Percentiles rank a stretch among this genome's conserved stretches.
Conservation (phyloP, 2,888 invertebrate genomes). For the Lasioglossum figueresi region DNA sequence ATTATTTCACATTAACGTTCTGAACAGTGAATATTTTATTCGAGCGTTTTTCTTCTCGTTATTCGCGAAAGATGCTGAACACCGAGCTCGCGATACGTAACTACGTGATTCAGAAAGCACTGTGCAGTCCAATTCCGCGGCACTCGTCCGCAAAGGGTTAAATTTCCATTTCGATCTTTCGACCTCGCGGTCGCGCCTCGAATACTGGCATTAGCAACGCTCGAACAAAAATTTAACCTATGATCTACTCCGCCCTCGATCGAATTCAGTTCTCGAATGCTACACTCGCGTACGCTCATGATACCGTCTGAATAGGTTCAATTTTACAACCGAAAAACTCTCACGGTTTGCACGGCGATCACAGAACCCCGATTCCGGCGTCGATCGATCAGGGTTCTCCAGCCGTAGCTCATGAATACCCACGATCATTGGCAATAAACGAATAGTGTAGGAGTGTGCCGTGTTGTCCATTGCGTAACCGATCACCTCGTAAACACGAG, state of each 20-base stretch:
- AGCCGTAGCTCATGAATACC: slow-evolving; percentile 38
- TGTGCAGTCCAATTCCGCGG: not conserved
- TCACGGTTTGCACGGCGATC: not conserved
- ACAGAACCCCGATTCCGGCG: not conserved
- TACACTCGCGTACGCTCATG: not conserved
- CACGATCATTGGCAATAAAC: not conserved
- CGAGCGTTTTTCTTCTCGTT: no score
- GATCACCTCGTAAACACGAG: slow-evolving; percentile 14
- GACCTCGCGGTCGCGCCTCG: not conserved
- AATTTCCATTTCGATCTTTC: not conserved
- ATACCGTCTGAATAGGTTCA: not conserved
- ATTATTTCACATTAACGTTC: no score
- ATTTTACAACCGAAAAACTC: slow-evolving; percentile 16
- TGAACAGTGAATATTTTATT: no score
- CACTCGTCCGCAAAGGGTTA: not conserved
- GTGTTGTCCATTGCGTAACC: slow-evolving; percentile 42
- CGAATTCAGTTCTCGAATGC: not conserved
- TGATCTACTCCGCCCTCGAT: slow-evolving; percentile 12
- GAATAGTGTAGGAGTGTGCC: slow-evolving; percentile 23
- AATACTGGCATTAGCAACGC: slow-evolving; percentile 6
- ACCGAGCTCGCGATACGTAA: no score
- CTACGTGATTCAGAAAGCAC: not conserved
- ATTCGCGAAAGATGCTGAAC: not conserved
- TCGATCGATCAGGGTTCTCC: not conserved
- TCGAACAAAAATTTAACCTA: slow-evolving; percentile 11